phyloP scores from a whole-genome alignment of 2,113 vertebrate genomes.

The Amblyopsis rosae region DNA sequence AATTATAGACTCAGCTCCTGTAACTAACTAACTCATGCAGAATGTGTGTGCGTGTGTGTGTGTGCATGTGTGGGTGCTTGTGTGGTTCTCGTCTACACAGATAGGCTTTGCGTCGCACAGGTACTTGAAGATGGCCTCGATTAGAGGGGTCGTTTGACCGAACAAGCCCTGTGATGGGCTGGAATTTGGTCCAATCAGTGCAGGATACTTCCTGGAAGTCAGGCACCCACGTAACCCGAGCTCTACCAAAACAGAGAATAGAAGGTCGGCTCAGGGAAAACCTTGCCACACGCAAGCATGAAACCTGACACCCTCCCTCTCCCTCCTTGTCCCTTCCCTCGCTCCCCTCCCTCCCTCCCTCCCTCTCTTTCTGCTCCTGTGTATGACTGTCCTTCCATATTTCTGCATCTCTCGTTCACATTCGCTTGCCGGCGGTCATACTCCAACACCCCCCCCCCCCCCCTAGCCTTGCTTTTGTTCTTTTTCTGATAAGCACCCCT shows the following conservation, averaged over 20 bases:
- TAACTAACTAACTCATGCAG: background rate
- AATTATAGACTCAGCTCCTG: background rate
- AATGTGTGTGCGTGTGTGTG: background rate
- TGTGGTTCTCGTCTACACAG: too few species aligned
- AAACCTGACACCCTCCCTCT: background rate
- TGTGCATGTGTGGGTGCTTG: background rate
- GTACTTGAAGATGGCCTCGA: background rate
- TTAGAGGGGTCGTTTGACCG: background rate
- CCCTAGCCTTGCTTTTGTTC: too few species aligned
- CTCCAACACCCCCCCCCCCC: too few species aligned
- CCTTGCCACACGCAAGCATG: background rate
- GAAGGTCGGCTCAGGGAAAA: background rate
- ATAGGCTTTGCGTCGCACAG: too few species aligned
- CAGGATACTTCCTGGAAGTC: background rate
- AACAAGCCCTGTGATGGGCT: background rate
- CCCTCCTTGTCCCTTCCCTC: too few species aligned
- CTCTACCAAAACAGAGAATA: background rate
- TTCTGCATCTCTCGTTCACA: too few species aligned
- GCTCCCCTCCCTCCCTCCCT: too few species aligned
- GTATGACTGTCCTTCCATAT: background rate
- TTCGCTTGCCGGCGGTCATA: too few species aligned
- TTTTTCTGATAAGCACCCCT: too few species aligned
- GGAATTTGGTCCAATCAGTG: background rate
- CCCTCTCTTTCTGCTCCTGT: background rate
- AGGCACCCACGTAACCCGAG: background rate